Percentiles rank a stretch among this genome's conserved stretches.
These are phyloP conservation scores for Hyppa rectilinea DNA, from an alignment of 2,888 invertebrate species.

Conservation along the genomic window DNA sequence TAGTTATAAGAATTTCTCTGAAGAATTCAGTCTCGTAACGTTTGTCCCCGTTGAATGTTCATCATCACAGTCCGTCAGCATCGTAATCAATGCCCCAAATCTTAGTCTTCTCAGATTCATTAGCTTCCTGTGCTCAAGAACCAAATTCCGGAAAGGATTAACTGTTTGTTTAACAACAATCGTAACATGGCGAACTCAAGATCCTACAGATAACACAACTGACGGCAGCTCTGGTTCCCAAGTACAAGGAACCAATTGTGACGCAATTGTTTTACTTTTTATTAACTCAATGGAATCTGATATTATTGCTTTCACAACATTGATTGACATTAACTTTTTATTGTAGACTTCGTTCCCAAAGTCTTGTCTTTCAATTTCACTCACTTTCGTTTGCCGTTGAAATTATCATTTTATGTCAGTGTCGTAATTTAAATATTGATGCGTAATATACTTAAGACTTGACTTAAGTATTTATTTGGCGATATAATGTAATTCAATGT, in stretches of 20 bases:
- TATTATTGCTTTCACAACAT: constrained; percentile 64
- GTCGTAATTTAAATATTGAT: constrained; percentile 33
- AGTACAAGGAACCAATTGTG: constrained; percentile 54
- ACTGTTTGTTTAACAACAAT: constrained; percentile 46
- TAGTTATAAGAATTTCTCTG: not conserved
- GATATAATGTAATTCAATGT: constrained; percentile 7
- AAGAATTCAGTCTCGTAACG: not conserved
- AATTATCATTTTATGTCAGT: constrained; percentile 36
- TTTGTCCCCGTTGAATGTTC: not conserved
- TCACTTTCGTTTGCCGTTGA: constrained; percentile 53
- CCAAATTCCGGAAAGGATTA: constrained; percentile 28
- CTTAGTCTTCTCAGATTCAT: not conserved
- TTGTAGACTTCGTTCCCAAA: constrained; percentile 49
- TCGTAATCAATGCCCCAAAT: constrained; percentile 1
- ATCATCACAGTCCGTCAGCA: not conserved
- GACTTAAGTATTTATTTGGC: too few relatives aligned
- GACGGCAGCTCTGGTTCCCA: constrained; percentile 55
- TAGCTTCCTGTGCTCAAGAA: constrained; percentile 4
- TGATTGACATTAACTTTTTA: constrained; percentile 62
- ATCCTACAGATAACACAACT: constrained; percentile 44
- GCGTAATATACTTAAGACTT: not conserved
- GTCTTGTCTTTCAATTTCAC: constrained; percentile 57
- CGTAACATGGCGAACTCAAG: constrained; percentile 24
- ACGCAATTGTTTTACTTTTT: constrained; percentile 64
- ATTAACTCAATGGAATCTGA: constrained; percentile 54